Base-by-base conservation (phyloP, 2,888 invertebrate species). In the Agonum fuliginosum region DNA sequence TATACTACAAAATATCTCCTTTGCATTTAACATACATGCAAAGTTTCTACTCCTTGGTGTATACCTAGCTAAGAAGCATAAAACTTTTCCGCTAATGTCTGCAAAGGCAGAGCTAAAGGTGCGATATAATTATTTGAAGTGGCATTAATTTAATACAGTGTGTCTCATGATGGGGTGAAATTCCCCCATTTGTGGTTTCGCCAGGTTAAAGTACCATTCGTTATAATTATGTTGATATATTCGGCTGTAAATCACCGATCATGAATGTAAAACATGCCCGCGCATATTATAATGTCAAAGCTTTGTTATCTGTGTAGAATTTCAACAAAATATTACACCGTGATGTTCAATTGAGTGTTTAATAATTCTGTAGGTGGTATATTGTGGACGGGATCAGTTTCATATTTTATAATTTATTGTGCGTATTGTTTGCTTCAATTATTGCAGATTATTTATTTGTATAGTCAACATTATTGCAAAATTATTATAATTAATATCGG, bases 161-260 rank as follows among this genome's bases (percentile, higher is more conserved):
- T 17, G 46, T 37, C 37, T 10, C 37, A n/a, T 14, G 46, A n/a
- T n/a, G n/a, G n/a, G 19, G 46, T 5, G 12, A 46, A 46, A 46
- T 10, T 3, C 14, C n/a, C 12, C 1, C 4, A 8, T 46, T n/a
- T 51, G 20, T 51, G 22, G 20, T 22, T 2, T 3, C 51, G n/a
- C 8, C n/a, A 22, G n/a, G n/a, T 51, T 22, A 19, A 37, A 22
- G 10, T n/a, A 22, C 51, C 51, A 51, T 51, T 22, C 51, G 24
- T 51, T n/a, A 51, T 10, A 19, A 51, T 51, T 51, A 51, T 51
- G 2, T 10, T 51, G 22, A 51, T 51, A 51, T 51, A 22, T 51
- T 51, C 51, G 22, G 22, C 51, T 1, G 20, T 22, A 24, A 22
- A 22, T 51, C 51, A 51, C 51, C 22, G n/a, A 51, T 2, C 1